A percentile compares a stretch with the other conserved stretches of the same genome.
phyloP scores from a whole-genome alignment of 2,797 vertebrate species.

The Tapirus indicus region DNA sequence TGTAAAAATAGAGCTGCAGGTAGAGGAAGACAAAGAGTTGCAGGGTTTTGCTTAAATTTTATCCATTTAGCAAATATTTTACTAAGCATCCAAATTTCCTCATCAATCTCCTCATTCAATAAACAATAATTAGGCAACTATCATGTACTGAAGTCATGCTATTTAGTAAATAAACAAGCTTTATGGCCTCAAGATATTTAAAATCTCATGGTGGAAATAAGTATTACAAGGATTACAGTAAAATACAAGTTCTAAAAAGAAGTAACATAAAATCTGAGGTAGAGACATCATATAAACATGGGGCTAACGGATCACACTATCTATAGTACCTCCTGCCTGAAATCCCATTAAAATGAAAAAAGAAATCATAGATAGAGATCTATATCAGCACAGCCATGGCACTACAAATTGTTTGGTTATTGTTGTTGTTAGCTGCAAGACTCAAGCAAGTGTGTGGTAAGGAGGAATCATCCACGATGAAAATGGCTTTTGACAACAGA shows the following conservation, averaged over 20 bases:
- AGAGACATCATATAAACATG: not conserved
- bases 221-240: not conserved
- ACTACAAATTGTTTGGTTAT: not conserved
- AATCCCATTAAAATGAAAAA: not conserved
- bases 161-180: slow-evolving; percentile 3
- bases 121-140: not conserved
- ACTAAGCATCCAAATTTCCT: not conserved
- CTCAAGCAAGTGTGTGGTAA: not conserved
- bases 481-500: not conserved
- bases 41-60: not conserved
- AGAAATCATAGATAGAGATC: not conserved
- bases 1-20: not conserved
- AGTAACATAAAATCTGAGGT: not conserved
- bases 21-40: not conserved
- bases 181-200: not conserved
- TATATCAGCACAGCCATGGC: not conserved
- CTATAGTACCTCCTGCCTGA: not conserved
- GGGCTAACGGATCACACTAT: not conserved
- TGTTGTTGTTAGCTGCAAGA: not conserved
- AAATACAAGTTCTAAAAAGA: not conserved
- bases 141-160: not conserved
- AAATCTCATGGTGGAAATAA: not conserved
- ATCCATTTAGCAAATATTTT: slow-evolving; percentile 22
- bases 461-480: not conserved
- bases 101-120: not conserved